Evolutionary conservation across 2,888 invertebrate species (phyloP), one percentile per base, ranked within the genome.

Genomic region (Cremastobaeus sp.): DNA sequence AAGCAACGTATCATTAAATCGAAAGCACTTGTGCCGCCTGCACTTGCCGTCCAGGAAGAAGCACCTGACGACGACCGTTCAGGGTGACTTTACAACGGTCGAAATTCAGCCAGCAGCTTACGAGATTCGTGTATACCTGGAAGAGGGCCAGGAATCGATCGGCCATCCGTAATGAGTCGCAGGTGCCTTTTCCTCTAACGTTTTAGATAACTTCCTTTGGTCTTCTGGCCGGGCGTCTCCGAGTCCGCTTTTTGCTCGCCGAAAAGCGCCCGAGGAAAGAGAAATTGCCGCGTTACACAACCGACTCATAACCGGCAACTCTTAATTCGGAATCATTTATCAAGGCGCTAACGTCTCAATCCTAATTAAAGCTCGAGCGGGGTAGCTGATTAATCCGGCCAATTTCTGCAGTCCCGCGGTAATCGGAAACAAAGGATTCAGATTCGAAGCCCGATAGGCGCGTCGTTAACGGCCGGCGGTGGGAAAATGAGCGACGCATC

Each of bases 31-130:
- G 84, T 79, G 80, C 81, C 81, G 81, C 79, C 78, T 82, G 85
- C 85, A 85, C 85, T 86, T 85, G 86, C 83, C 84, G 81, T 84
- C 80, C 84, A 84, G 86, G 85, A 86, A 85, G 85, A 80, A 79
- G 83, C 86, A 86, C 86, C 86, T 85, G 86, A 86, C 83, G 81
- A 59, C 70, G 66, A 65, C 77, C 76, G 76, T 77, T 78, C 73
- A 70, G 82, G 82, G 82, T 83, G 78, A 77, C 74, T 81, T 79
- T 79, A 70, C 78, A 80, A 79, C 78, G 76, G 78, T 78, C 78
- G 68, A 79, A 80, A 78, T 64, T 76, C 72, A 72, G 14, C 55
- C 68, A 34, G 17, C 43, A 28, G 43, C n/a, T n/a, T 32, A 45
- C 64, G 74, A 74, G 74, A 72, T 74, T 70, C 74, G 55, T 68